phyloP scores from a whole-genome alignment of 1,140 invertebrate species.

The Heliconius himera region DNA sequence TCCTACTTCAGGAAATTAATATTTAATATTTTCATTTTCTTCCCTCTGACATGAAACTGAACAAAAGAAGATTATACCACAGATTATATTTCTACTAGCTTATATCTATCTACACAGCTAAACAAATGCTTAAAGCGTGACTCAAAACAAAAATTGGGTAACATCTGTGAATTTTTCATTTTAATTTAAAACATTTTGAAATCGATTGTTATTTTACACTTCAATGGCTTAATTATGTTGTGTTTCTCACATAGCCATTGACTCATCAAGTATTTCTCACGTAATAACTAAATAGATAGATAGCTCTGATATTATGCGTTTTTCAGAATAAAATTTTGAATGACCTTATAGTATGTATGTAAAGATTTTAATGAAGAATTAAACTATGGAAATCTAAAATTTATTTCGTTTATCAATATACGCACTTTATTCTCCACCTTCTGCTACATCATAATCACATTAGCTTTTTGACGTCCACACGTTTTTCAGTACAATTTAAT shows the following conservation, averaged over 20 bases:
- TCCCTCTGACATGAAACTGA: too few species aligned
- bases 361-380: background rate
- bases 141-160: background rate
- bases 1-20: too few species aligned
- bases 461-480: too few species aligned
- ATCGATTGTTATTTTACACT: conserved; percentile 2
- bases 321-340: background rate
- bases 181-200: background rate
- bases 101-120: too few species aligned
- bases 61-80: too few species aligned
- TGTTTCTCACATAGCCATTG: background rate
- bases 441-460: too few species aligned
- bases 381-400: background rate
- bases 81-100: too few species aligned
- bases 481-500: too few species aligned
- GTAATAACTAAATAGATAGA: conserved; percentile 6
- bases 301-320: background rate
- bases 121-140: too few species aligned
- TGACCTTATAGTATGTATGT: background rate
- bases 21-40: too few species aligned
- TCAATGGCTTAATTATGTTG: background rate
- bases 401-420: too few species aligned
- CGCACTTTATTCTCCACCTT: too few species aligned
- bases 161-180: background rate
- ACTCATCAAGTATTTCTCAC: conserved; percentile 7